Percentiles rank a stretch among this genome's conserved stretches.
phyloP scores from a whole-genome alignment of 2,113 vertebrate genomes.

The Pseudorasbora parva region DNA sequence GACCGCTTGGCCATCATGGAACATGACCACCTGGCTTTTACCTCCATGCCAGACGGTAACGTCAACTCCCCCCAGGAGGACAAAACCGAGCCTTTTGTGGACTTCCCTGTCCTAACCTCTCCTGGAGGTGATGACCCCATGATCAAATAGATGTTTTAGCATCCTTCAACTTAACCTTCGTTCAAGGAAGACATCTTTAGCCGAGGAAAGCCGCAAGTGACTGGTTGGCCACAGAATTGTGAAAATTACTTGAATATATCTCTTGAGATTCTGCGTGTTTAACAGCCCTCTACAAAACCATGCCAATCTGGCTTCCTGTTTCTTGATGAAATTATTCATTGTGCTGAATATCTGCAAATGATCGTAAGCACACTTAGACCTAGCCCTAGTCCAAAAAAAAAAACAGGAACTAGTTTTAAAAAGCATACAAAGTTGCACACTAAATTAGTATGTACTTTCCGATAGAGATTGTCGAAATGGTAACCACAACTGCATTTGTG shows the following conservation, averaged over 20 bases:
- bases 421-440: neutral
- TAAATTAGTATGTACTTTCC: neutral
- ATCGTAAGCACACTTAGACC: neutral
- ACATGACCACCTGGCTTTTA: slow-evolving; percentile 92
- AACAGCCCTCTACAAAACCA: slow-evolving; percentile 10
- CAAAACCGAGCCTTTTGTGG: slow-evolving; percentile 83
- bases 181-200: neutral
- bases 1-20: slow-evolving; percentile 89
- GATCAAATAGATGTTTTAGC: slow-evolving; percentile 75
- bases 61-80: slow-evolving; percentile 73
- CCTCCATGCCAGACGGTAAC: slow-evolving; percentile 81
- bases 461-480: neutral
- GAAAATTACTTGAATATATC: neutral
- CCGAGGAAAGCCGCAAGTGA: neutral
- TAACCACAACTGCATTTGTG: neutral
- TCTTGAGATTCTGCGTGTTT: slow-evolving; percentile 5
- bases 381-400: neutral
- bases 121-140: slow-evolving; percentile 75
- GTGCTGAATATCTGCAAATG: slow-evolving; percentile 3
- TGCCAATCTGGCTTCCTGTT: neutral
- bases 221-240: neutral
- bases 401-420: neutral
- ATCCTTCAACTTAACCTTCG: neutral
- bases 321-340: neutral
- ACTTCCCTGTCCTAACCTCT: slow-evolving; percentile 69